Percentiles rank a stretch among this genome's conserved stretches.
Evolutionary conservation across 2,797 vertebrate species (phyloP).

Genomic region (Eurystomus glaucurus): DNA sequence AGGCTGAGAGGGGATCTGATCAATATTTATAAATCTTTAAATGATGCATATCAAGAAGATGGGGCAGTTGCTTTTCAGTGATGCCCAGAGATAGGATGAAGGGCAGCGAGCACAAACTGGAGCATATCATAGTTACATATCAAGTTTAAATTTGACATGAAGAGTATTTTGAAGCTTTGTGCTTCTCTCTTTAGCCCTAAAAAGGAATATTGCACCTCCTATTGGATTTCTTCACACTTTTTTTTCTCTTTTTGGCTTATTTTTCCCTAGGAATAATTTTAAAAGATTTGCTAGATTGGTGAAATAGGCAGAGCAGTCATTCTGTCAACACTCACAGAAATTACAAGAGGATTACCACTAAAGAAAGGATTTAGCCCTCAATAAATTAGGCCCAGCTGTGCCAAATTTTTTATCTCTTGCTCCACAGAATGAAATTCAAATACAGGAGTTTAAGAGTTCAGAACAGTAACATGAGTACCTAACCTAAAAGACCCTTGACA

Average conservation of each 20-base stretch:
- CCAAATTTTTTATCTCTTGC: not conserved
- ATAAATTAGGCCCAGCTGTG: not conserved
- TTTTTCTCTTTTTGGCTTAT: not conserved
- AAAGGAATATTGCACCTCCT: not conserved
- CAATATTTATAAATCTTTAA: too few relatives aligned
- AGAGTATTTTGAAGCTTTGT: not conserved
- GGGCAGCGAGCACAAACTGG: too few relatives aligned
- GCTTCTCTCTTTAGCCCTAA: not conserved
- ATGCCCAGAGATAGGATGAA: too few relatives aligned
- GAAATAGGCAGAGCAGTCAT: not conserved
- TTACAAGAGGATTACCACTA: not conserved
- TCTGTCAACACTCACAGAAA: not conserved
- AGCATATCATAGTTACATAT: too few relatives aligned
- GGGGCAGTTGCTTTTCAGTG: too few relatives aligned
- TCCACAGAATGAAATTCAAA: not conserved
- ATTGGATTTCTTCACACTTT: not conserved
- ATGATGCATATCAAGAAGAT: too few relatives aligned
- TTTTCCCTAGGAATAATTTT: not conserved
- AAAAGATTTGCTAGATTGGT: not conserved
- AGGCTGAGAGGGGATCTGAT: too few relatives aligned
- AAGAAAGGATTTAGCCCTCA: not conserved
- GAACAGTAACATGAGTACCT: not conserved
- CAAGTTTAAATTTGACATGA: not conserved
- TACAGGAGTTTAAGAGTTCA: not conserved
- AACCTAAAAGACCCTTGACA: not conserved